Percentiles rank a stretch among this genome's conserved stretches.
Evolutionary conservation across 2,888 invertebrate species (phyloP).

Genomic region (Neoscelio sp.): DNA sequence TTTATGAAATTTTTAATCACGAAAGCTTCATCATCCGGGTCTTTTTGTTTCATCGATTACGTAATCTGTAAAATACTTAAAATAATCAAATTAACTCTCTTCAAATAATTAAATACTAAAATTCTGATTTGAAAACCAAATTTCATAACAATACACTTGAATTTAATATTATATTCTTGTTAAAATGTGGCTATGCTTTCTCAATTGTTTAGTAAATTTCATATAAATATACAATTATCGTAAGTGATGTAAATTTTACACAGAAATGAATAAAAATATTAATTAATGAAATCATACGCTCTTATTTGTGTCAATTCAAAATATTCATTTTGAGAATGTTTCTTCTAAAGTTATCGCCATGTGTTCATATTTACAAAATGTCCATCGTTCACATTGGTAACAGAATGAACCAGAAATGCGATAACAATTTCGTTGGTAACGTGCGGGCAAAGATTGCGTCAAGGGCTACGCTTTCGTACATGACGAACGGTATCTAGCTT

Average conservation of each 20-base stretch:
- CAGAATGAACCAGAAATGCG: slow-evolving; percentile 39
- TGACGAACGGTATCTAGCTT: slow-evolving; percentile 74
- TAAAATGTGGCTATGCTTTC: too few species aligned
- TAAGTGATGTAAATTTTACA: too few species aligned
- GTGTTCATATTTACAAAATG: slow-evolving; percentile 33
- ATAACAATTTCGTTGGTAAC: slow-evolving; percentile 63
- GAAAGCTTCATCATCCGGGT: slow-evolving; percentile 40
- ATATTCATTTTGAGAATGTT: slow-evolving; percentile 8
- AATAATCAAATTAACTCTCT: slow-evolving; percentile 37
- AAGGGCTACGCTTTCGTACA: slow-evolving; percentile 66
- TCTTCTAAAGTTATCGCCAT: slow-evolving; percentile 31
- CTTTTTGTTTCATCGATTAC: slow-evolving; percentile 43
- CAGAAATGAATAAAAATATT: too few species aligned
- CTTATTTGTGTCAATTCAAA: too few species aligned
- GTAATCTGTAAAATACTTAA: slow-evolving; percentile 26
- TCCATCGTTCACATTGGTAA: slow-evolving; percentile 36
- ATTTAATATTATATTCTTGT: too few species aligned
- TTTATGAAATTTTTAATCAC: slow-evolving; percentile 66
- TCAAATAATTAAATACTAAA: slow-evolving; percentile 21
- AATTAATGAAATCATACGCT: too few species aligned
- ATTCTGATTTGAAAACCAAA: slow-evolving; percentile 4
- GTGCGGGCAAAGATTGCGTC: slow-evolving; percentile 69
- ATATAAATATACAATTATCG: too few species aligned
- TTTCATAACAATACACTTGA: too few species aligned
- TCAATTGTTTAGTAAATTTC: too few species aligned